A percentile compares a stretch with the other conserved stretches of the same genome.
These are phyloP conservation scores for Fopius arisanus DNA, from an alignment of 1,140 invertebrate species.

Conservation along the genomic window DNA sequence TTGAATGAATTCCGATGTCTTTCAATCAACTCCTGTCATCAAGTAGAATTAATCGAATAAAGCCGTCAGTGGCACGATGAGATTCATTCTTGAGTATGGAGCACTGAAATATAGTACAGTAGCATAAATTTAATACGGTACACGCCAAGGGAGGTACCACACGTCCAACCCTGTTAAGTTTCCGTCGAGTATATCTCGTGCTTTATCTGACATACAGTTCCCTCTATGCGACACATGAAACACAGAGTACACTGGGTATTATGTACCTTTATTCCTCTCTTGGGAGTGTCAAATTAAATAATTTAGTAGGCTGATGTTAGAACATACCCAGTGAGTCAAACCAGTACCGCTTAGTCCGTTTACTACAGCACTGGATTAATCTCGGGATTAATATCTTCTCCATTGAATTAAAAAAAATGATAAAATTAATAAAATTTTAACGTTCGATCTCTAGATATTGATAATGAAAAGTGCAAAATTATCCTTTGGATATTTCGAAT, in stretches of 20 bases:
- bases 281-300: slow-evolving; percentile 53
- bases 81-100: slow-evolving; percentile 8
- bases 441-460: too few species aligned
- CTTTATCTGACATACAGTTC: slow-evolving; percentile 11
- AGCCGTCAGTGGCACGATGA: not conserved
- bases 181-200: slow-evolving; percentile 34
- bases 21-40: not conserved
- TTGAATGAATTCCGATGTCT: too few species aligned
- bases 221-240: slow-evolving; percentile 1
- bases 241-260: slow-evolving; percentile 15
- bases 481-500: too few species aligned
- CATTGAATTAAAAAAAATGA: too few species aligned
- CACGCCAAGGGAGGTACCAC: slow-evolving; percentile 56
- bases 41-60: not conserved
- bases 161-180: slow-evolving; percentile 49
- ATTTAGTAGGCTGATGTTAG: slow-evolving; percentile 45
- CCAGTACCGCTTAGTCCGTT: not conserved
- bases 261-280: slow-evolving; percentile 10
- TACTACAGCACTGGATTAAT: not conserved
- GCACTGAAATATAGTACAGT: slow-evolving; percentile 22
- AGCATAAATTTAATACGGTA: slow-evolving; percentile 59
- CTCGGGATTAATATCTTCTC: too few species aligned
- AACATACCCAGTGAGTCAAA: not conserved
- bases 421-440: too few species aligned
- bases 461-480: too few species aligned